Evolutionary conservation across 2,888 invertebrate genomes (phyloP).

Genomic region (Ennomos quercinarius): DNA sequence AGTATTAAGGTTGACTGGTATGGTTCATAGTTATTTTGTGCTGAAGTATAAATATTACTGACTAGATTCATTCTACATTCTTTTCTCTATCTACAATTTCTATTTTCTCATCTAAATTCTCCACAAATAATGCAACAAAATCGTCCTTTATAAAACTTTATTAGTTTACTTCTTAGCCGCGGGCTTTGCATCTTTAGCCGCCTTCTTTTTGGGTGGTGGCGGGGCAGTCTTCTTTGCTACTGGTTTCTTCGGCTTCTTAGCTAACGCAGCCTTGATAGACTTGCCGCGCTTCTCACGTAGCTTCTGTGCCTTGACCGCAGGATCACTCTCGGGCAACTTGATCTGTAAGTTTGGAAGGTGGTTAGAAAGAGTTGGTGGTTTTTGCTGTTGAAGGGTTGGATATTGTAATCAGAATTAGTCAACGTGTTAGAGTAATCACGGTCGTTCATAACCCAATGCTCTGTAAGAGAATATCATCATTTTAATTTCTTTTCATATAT

Average conservation of each 20-base stretch:
- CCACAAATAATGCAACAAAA: conserved; percentile 8
- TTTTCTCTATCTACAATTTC: background rate
- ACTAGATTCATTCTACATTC: too few relatives aligned
- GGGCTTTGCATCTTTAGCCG: conserved; percentile 44
- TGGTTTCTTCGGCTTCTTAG: conserved; percentile 83
- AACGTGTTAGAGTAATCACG: conserved; percentile 80
- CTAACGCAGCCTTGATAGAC: conserved; percentile 78
- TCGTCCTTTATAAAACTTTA: conserved; percentile 41
- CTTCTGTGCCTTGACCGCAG: conserved; percentile 79
- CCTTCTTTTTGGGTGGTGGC: conserved; percentile 73
- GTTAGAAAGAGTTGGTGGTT: background rate
- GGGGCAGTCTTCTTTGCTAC: conserved; percentile 76
- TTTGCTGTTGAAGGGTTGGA: background rate
- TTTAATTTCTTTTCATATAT: conserved; percentile 21
- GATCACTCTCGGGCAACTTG: conserved; percentile 72
- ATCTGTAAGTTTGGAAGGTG: conserved; percentile 61
- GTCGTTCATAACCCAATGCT: conserved; percentile 83
- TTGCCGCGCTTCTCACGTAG: conserved; percentile 80
- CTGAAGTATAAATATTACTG: too few relatives aligned
- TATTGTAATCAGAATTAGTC: conserved; percentile 66
- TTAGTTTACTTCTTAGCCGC: conserved; percentile 47
- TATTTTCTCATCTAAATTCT: background rate
- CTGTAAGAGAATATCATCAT: conserved; percentile 81
- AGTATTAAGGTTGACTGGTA: too few relatives aligned
- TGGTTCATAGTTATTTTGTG: too few relatives aligned